These are phyloP conservation scores for Caenorhabditis inopinata DNA, from an alignment of 1,140 invertebrate species.

Conservation along the genomic window DNA sequence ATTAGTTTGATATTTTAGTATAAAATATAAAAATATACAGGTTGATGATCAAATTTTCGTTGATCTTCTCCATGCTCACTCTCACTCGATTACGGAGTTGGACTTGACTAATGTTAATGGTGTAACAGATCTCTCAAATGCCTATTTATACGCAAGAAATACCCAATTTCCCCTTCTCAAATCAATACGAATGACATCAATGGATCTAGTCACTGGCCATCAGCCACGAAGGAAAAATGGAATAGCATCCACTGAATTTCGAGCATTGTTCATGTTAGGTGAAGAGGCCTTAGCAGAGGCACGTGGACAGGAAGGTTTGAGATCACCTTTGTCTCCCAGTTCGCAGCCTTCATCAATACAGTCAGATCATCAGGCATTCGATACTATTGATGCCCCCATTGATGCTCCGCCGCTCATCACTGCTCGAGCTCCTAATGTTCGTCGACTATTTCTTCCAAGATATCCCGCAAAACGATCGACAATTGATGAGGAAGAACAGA, in stretches of 20 bases:
- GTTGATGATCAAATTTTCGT: constrained; percentile 34
- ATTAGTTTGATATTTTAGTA: neutral
- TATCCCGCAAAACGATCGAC: neutral
- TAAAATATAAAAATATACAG: neutral
- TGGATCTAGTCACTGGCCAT: constrained; percentile 23
- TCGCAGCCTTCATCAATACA: neutral
- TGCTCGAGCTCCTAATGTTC: neutral
- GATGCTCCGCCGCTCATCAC: neutral
- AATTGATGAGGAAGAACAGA: neutral
- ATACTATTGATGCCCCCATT: neutral
- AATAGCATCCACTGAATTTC: neutral
- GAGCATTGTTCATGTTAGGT: neutral
- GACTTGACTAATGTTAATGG: constrained; percentile 34
- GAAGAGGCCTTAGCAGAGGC: neutral
- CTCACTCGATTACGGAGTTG: constrained; percentile 16
- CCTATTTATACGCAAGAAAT: constrained; percentile 36
- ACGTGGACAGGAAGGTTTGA: neutral
- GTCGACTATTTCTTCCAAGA: neutral
- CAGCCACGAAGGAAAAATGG: constrained; percentile 27
- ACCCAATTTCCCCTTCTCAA: constrained; percentile 30
- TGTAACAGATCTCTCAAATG: constrained; percentile 16
- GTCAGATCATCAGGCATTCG: neutral
- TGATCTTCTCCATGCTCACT: constrained; percentile 25
- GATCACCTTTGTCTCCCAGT: neutral
- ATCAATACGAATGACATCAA: constrained; percentile 27